Evolutionary conservation across 2,888 invertebrate genomes (phyloP).

Genomic region (Linnaemya vulpina): DNA sequence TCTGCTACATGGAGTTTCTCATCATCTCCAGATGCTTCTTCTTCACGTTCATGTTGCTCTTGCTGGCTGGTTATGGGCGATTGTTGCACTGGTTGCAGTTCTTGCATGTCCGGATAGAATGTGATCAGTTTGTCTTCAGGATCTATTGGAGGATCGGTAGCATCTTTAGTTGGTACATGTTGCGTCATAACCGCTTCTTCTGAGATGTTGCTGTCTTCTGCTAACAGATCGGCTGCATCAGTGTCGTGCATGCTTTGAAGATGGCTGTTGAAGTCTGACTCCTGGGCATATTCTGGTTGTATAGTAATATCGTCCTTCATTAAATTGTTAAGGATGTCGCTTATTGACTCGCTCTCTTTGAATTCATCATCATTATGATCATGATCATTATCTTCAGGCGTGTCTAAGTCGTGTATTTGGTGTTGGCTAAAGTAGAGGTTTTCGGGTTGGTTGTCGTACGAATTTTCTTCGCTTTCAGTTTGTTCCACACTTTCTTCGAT

Average conservation of each 20-base stretch:
- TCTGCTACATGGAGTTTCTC: not conserved
- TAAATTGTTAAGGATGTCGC: slow-evolving; percentile 79
- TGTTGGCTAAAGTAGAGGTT: slow-evolving; percentile 28
- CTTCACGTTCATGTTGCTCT: slow-evolving; percentile 11
- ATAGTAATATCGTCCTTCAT: slow-evolving; percentile 78
- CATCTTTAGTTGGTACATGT: slow-evolving; percentile 59
- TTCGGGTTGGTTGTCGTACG: not conserved
- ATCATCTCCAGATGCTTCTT: slow-evolving; percentile 47
- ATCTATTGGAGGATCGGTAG: slow-evolving; percentile 55
- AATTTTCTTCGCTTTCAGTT: slow-evolving; percentile 70
- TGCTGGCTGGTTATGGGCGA: slow-evolving; percentile 33
- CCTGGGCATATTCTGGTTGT: slow-evolving; percentile 73
- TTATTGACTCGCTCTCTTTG: slow-evolving; percentile 80
- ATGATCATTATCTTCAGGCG: slow-evolving; percentile 21
- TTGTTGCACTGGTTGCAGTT: slow-evolving; percentile 51
- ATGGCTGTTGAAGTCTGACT: slow-evolving; percentile 61
- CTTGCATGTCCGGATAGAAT: slow-evolving; percentile 75
- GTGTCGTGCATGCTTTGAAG: slow-evolving; percentile 50
- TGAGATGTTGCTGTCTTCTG: slow-evolving; percentile 70
- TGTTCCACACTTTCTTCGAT: slow-evolving; percentile 65
- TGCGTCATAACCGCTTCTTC: slow-evolving; percentile 69
- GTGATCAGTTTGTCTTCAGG: slow-evolving; percentile 74
- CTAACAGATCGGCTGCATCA: slow-evolving; percentile 65
- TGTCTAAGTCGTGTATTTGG: not conserved
- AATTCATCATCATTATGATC: slow-evolving; percentile 64